Conservation (phyloP, 1,140 invertebrate genomes). For the Bursaphelenchus mucronatus region DNA sequence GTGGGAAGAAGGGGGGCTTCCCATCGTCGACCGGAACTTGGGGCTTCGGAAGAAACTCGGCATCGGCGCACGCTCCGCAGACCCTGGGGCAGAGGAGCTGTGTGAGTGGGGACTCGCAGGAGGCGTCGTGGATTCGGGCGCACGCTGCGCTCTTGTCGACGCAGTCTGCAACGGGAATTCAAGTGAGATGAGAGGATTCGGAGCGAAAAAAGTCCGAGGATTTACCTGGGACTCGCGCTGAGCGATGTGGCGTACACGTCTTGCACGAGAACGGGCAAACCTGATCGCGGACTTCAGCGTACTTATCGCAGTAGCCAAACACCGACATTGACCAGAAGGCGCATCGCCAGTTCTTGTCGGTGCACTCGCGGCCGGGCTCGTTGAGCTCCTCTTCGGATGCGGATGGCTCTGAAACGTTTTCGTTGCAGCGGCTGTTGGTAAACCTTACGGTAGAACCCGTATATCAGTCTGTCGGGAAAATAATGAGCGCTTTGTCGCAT, state of each 20-base stretch:
- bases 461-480: too few species aligned
- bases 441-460: too few species aligned
- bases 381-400: slow-evolving; percentile 5
- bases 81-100: slow-evolving; percentile 17
- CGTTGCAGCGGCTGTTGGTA: not conserved
- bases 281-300: slow-evolving; percentile 37
- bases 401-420: not conserved
- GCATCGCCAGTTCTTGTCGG: slow-evolving; percentile 52
- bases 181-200: not conserved
- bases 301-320: slow-evolving; percentile 47
- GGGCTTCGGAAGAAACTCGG: too few species aligned
- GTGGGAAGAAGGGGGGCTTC: too few species aligned
- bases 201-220: not conserved
- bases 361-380: slow-evolving; percentile 10
- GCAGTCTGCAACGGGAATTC: slow-evolving; percentile 8
- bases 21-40: too few species aligned
- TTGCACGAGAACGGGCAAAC: slow-evolving; percentile 64
- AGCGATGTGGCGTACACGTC: slow-evolving; percentile 20
- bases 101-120: slow-evolving; percentile 23
- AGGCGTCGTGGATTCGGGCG: slow-evolving; percentile 13
- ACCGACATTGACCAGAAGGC: slow-evolving; percentile 49
- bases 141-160: slow-evolving; percentile 11
- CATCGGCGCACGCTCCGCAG: slow-evolving; percentile 4
- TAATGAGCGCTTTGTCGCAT: too few species aligned
- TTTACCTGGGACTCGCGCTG: not conserved